Percentiles rank a stretch among this genome's conserved stretches.
phyloP scores from a whole-genome alignment of 2,113 vertebrate genomes.

The Falcunculus frontatus region DNA sequence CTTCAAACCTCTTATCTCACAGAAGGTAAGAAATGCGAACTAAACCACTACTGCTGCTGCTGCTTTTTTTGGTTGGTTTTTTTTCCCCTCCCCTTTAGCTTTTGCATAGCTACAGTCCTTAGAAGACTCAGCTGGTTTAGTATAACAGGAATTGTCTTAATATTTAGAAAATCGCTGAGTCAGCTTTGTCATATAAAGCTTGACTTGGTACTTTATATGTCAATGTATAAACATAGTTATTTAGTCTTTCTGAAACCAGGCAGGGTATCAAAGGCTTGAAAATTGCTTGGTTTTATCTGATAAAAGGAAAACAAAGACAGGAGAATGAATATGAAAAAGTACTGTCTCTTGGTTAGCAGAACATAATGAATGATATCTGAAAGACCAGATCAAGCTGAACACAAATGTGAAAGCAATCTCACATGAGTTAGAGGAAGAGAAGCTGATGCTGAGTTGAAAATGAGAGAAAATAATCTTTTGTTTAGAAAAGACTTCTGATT shows the following conservation, averaged over 20 bases:
- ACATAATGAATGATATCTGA: neutral
- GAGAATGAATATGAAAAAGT: neutral
- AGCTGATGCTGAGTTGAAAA: neutral
- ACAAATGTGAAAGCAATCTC: neutral
- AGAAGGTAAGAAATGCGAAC: no score
- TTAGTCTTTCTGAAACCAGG: neutral
- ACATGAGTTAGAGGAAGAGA: neutral
- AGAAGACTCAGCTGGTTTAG: neutral
- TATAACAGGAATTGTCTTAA: neutral
- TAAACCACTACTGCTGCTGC: no score
- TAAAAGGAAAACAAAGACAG: neutral
- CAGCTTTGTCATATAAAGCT: neutral
- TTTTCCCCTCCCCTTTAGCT: neutral
- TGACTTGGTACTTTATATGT: neutral
- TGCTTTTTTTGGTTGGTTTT: neutral
- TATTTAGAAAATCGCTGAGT: constrained; percentile 3
- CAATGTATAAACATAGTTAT: neutral
- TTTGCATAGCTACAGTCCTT: neutral
- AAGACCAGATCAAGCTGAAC: neutral
- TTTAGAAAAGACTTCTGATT: neutral
- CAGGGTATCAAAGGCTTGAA: neutral
- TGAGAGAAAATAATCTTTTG: neutral
- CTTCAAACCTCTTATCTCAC: no score
- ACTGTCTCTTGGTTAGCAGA: neutral
- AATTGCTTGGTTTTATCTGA: neutral